phyloP scores from a whole-genome alignment of 2,797 vertebrate species.

The Clarias platycephalus region DNA sequence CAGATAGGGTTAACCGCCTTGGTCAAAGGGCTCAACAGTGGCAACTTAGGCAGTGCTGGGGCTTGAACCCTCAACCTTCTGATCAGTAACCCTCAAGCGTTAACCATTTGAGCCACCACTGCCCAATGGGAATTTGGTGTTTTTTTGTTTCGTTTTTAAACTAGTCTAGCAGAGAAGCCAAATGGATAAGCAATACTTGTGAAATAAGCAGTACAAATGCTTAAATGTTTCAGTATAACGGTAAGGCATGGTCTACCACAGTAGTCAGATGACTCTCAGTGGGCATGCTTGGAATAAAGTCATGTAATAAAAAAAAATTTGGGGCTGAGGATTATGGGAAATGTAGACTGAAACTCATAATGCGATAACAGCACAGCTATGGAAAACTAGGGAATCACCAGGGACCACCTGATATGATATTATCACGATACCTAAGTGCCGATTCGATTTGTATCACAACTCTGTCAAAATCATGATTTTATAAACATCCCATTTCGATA shows the following conservation, averaged over 20 bases:
- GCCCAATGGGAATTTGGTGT: neutral
- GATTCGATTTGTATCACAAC: too few relatives aligned
- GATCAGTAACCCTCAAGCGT: too few relatives aligned
- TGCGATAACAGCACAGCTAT: too few relatives aligned
- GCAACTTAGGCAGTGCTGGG: neutral
- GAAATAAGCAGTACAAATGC: neutral
- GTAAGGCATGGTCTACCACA: neutral
- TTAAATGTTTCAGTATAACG: neutral
- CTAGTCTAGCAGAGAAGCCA: neutral
- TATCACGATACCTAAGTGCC: too few relatives aligned
- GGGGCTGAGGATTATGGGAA: neutral
- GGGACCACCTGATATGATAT: too few relatives aligned
- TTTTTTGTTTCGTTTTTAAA: neutral
- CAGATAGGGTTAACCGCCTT: too few relatives aligned
- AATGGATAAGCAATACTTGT: neutral
- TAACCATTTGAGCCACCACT: too few relatives aligned
- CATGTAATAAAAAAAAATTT: neutral
- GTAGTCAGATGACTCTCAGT: neutral
- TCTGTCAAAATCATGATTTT: too few relatives aligned
- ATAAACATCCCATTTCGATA: too few relatives aligned
- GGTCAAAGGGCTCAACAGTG: too few relatives aligned
- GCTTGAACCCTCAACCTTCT: too few relatives aligned
- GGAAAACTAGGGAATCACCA: too few relatives aligned
- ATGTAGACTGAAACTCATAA: neutral
- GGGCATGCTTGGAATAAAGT: neutral